These are phyloP conservation scores for Regulus satrapa DNA, from an alignment of 2,113 vertebrate genomes.

Conservation along the genomic window DNA sequence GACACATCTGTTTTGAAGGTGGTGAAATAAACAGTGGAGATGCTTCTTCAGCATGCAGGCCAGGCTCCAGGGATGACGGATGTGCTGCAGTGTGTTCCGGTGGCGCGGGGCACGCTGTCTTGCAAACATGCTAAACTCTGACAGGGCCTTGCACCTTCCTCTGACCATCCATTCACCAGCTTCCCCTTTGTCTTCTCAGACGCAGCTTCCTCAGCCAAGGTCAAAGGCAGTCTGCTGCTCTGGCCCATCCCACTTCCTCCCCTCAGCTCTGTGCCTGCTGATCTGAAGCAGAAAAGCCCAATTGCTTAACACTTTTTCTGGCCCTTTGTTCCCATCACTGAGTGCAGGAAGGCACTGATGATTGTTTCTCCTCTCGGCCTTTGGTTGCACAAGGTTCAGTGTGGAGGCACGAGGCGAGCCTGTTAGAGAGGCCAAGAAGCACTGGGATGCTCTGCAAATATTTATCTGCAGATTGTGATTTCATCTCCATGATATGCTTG, in stretches of 20 bases:
- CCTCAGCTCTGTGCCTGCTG: neutral
- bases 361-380: neutral
- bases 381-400: neutral
- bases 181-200: neutral
- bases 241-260: neutral
- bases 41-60: neutral
- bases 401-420: neutral
- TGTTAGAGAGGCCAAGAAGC: neutral
- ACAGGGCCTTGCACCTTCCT: neutral
- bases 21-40: neutral
- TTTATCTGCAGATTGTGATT: neutral
- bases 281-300: rapidly evolving
- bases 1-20: neutral
- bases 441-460: neutral
- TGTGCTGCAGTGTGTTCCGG: neutral
- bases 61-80: neutral
- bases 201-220: neutral
- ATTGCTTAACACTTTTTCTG: neutral
- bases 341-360: neutral
- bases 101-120: rapidly evolving
- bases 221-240: neutral
- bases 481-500: neutral
- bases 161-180: neutral
- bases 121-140: neutral
- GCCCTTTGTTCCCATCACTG: neutral